These are phyloP conservation scores for Scortum barcoo DNA, from an alignment of 2,113 vertebrate species.

Conservation along the genomic window DNA sequence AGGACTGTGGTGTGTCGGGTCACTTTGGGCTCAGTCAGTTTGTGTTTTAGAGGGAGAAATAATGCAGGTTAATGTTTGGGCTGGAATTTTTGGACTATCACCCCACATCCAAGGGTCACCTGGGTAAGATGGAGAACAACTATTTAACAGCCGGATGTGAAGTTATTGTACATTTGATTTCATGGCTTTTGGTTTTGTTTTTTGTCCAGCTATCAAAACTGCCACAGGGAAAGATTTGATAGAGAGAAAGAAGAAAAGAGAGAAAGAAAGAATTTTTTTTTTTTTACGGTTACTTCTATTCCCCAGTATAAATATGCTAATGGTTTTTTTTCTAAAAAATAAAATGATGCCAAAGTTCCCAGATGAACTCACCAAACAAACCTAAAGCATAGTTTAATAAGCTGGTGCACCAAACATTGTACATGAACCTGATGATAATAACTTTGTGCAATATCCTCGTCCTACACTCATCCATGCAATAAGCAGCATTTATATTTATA, in stretches of 20 bases:
- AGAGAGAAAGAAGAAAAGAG: not conserved
- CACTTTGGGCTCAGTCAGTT: slow-evolving; percentile 47
- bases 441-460: too few relatives aligned
- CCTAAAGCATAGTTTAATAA: not conserved
- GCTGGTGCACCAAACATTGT: too few relatives aligned
- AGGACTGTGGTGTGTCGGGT: slow-evolving; percentile 33
- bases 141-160: not conserved
- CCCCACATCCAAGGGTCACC: not conserved
- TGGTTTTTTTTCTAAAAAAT: not conserved
- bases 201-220: not conserved
- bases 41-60: slow-evolving; percentile 17
- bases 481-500: too few relatives aligned
- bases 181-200: not conserved
- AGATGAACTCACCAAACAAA: not conserved
- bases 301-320: not conserved
- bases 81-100: not conserved
- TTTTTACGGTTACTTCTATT: too few relatives aligned
- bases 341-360: not conserved
- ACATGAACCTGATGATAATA: too few relatives aligned
- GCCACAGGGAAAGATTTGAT: not conserved
- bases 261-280: not conserved
- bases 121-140: too few relatives aligned
- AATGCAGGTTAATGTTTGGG: not conserved
- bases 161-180: not conserved
- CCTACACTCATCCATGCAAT: too few relatives aligned